These are phyloP conservation scores for Pollachius pollachius DNA, from an alignment of 2,113 vertebrate genomes.

Conservation along the genomic window DNA sequence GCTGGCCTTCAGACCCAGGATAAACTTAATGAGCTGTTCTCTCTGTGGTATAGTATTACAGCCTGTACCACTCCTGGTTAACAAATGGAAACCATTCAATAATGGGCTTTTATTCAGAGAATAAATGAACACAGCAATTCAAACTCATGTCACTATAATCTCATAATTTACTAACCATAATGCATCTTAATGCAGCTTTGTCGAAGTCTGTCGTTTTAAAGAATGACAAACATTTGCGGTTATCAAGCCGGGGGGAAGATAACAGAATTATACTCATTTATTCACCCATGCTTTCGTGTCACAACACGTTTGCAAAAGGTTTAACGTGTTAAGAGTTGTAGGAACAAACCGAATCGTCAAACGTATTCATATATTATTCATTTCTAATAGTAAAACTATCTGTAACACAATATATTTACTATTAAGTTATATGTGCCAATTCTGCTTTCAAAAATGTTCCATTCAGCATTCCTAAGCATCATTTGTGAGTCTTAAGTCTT, in stretches of 20 bases:
- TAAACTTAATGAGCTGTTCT: background rate
- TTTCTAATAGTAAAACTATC: too few species aligned
- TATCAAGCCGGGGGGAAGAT: conserved; percentile 6
- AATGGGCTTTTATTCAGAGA: conserved; percentile 27
- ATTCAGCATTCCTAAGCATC: background rate
- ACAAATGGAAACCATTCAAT: conserved; percentile 29
- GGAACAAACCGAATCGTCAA: too few species aligned
- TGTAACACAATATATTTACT: background rate
- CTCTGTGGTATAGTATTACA: too few species aligned
- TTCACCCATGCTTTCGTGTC: too few species aligned
- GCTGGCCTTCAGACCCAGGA: background rate
- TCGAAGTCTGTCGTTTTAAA: conserved; percentile 9
- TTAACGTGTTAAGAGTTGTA: background rate
- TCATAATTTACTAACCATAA: conserved; percentile 29
- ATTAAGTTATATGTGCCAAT: background rate
- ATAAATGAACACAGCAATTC: conserved; percentile 58
- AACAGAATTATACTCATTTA: conserved; percentile 1
- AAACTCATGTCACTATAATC: conserved; percentile 11
- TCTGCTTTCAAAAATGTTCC: background rate
- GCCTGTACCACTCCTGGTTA: conserved; percentile 26
- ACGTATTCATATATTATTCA: too few species aligned
- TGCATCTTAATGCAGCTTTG: conserved; percentile 33
- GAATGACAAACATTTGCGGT: background rate
- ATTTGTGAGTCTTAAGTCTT: too few species aligned
- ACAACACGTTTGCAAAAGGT: background rate